Percentiles rank a stretch among this genome's conserved stretches.
Evolutionary conservation across 23 tunicate genomes (phyloP).

Genomic region (Halocynthia roretzi): DNA sequence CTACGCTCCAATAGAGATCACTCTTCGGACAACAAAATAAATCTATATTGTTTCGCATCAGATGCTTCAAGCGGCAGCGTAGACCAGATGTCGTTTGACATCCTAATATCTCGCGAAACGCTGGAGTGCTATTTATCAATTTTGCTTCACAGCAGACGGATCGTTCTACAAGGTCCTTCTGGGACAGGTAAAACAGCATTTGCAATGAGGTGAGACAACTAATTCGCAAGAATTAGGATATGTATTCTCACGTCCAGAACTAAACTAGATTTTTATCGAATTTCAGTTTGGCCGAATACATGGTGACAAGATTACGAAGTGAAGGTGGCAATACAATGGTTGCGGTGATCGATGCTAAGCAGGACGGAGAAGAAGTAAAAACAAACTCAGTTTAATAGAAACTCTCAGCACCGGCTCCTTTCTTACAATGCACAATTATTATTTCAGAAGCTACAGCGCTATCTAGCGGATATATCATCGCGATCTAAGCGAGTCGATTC

Average conservation of each 20-base stretch:
- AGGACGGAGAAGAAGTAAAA: constrained; percentile 61
- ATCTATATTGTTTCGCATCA: constrained; percentile 1
- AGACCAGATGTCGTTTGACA: constrained; percentile 48
- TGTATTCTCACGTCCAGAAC: neutral
- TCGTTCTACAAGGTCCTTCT: constrained; percentile 70
- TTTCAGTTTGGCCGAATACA: constrained; percentile 54
- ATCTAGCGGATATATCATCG: constrained; percentile 22
- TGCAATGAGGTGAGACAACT: constrained; percentile 36
- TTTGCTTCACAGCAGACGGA: constrained; percentile 33
- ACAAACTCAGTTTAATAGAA: neutral
- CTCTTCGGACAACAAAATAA: neutral
- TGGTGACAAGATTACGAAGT: constrained; percentile 38
- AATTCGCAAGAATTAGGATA: neutral
- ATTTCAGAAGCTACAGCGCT: constrained; percentile 40
- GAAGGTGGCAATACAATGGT: constrained; percentile 4
- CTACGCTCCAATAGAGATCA: too few relatives aligned
- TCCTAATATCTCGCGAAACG: constrained; percentile 39
- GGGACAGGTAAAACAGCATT: constrained; percentile 72
- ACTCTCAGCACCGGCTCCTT: neutral
- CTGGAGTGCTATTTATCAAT: constrained; percentile 38
- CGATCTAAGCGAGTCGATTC: constrained; percentile 6
- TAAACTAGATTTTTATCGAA: neutral
- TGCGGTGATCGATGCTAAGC: constrained; percentile 52
- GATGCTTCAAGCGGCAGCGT: constrained; percentile 63
- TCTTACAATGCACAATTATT: neutral